Evolutionary conservation across 2,797 vertebrate genomes (phyloP).

Genomic region (Glyptemys insculpta): DNA sequence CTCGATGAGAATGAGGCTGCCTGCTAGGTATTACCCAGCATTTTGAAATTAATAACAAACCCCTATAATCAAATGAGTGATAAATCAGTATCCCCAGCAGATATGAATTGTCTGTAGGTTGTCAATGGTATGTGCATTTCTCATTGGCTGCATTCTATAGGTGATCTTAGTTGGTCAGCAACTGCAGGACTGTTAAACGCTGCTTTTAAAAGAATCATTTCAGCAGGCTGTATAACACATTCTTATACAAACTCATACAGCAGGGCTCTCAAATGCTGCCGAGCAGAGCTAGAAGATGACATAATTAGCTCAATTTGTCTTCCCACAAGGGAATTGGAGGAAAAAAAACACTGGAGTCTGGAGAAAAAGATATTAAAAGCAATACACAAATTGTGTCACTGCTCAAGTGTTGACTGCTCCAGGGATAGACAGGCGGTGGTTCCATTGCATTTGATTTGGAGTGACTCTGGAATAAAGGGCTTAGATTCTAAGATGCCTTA

Average conservation of each 20-base stretch:
- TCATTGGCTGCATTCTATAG: background rate
- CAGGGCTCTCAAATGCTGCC: constrained; percentile 30
- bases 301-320: constrained; percentile 58
- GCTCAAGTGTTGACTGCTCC: constrained; percentile 55
- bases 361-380: constrained; percentile 43
- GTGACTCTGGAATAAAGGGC: background rate
- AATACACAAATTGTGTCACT: constrained; percentile 40
- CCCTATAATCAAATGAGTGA: background rate
- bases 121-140: background rate
- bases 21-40: background rate
- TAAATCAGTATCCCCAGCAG: constrained; percentile 1
- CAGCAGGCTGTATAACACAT: constrained; percentile 13
- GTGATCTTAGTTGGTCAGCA: background rate
- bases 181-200: background rate
- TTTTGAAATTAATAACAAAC: background rate
- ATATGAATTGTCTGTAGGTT: background rate
- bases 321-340: constrained; percentile 42
- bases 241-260: constrained; percentile 10
- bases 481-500: background rate
- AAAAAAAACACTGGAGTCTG: constrained; percentile 56
- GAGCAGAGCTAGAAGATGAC: constrained; percentile 39
- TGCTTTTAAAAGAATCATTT: background rate
- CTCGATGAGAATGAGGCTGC: background rate
- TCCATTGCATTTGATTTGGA: background rate
- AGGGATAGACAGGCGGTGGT: constrained; percentile 9